These are phyloP conservation scores for Parascotia fuliginaria DNA, from an alignment of 2,888 invertebrate species.

Conservation along the genomic window DNA sequence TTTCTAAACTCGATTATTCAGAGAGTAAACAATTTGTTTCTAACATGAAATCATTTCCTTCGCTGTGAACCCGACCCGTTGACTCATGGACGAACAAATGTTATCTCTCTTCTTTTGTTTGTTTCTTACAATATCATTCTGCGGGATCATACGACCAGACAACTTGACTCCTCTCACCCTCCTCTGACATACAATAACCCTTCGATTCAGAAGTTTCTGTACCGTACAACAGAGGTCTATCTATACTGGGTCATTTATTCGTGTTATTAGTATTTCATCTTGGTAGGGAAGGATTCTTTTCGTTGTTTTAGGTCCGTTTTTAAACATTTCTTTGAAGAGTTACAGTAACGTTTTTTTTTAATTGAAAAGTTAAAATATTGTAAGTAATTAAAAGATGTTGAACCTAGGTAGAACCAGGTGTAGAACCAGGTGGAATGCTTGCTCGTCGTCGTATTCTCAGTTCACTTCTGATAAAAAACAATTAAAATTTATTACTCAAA, in stretches of 20 bases:
- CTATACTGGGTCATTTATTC: constrained; percentile 57
- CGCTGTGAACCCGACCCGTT: constrained; percentile 65
- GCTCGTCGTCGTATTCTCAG: background rate
- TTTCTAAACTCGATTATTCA: background rate
- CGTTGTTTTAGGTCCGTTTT: constrained; percentile 38
- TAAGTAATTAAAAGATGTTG: no score
- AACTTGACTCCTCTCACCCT: constrained; percentile 43
- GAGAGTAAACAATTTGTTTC: constrained; percentile 40
- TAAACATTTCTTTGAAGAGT: constrained; percentile 3
- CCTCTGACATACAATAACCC: constrained; percentile 14
- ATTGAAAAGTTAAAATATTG: no score
- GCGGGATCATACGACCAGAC: constrained; percentile 53
- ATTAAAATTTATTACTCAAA: constrained; percentile 24
- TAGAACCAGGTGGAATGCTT: no score
- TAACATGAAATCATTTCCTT: constrained; percentile 54
- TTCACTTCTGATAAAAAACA: constrained; percentile 7
- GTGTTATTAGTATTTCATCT: constrained; percentile 59
- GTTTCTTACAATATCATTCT: constrained; percentile 78
- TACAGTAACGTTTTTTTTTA: constrained; percentile 4
- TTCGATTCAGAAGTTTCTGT: constrained; percentile 23
- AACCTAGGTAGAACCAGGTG: no score
- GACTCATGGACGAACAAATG: constrained; percentile 82
- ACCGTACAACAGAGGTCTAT: constrained; percentile 42
- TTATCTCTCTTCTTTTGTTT: constrained; percentile 83
- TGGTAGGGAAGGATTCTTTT: constrained; percentile 55